Percentiles rank a stretch among this genome's conserved stretches.
These are phyloP conservation scores for Phaethon lepturus DNA, from an alignment of 2,113 vertebrate genomes.

Conservation along the genomic window DNA sequence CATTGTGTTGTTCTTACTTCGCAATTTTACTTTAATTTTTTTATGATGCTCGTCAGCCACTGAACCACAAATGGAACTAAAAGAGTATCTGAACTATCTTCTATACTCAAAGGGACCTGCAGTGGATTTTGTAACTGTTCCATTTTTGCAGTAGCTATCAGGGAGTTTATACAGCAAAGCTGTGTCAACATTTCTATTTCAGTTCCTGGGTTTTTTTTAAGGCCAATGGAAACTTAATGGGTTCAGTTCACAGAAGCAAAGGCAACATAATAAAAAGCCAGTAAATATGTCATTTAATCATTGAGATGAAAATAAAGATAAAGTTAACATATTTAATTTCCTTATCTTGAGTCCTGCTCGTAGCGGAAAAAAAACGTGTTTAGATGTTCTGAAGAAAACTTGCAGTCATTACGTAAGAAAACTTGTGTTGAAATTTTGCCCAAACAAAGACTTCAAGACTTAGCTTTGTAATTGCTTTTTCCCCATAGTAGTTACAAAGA, in stretches of 20 bases:
- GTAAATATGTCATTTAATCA: constrained; percentile 42
- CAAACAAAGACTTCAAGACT: constrained; percentile 15
- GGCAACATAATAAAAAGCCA: constrained; percentile 46
- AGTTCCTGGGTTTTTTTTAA: constrained; percentile 30
- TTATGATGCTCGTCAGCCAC: neutral
- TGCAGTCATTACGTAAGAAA: constrained; percentile 44
- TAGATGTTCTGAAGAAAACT: constrained; percentile 36
- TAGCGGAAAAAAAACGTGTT: neutral
- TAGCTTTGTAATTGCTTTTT: constrained; percentile 17
- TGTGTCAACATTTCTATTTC: constrained; percentile 60
- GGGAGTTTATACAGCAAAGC: constrained; percentile 57
- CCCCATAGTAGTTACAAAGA: neutral
- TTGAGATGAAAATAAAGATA: constrained; percentile 44
- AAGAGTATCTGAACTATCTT: neutral
- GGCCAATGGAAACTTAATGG: constrained; percentile 57
- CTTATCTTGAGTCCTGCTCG: constrained; percentile 18
- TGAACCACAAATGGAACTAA: neutral
- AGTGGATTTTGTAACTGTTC: constrained; percentile 34
- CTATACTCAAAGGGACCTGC: neutral
- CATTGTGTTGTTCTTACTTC: neutral
- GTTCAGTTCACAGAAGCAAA: constrained; percentile 50
- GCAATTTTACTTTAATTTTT: neutral
- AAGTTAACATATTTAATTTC: constrained; percentile 38
- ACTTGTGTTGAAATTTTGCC: constrained; percentile 45
- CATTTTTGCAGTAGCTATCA: constrained; percentile 36